Percentiles rank a stretch among this genome's conserved stretches.
phyloP scores from a whole-genome alignment of 2,888 invertebrate species.

The Dysmachus trigonus region DNA sequence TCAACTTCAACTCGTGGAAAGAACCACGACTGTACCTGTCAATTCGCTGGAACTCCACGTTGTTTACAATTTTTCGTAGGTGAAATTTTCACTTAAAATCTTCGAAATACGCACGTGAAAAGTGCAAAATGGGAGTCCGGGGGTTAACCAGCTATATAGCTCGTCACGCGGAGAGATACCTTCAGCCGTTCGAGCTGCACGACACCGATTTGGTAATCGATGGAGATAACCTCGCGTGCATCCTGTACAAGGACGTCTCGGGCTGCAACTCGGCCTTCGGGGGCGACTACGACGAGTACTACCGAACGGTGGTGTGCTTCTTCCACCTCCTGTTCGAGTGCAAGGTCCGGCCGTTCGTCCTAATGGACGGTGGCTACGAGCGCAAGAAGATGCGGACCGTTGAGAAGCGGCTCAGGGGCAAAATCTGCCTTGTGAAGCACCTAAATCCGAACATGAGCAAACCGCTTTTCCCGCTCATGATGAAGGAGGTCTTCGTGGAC shows the following conservation, averaged over 20 bases:
- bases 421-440: constrained; percentile 69
- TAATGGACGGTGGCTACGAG: constrained; percentile 85
- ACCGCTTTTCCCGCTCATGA: constrained; percentile 78
- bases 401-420: constrained; percentile 68
- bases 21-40: neutral
- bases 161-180: constrained; percentile 71
- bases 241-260: constrained; percentile 72
- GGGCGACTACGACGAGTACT: constrained; percentile 85
- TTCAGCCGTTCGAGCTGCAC: constrained; percentile 72
- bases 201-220: constrained; percentile 80
- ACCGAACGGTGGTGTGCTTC: constrained; percentile 72
- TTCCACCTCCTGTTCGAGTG: constrained; percentile 76
- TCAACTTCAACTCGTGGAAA: neutral
- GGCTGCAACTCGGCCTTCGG: constrained; percentile 79
- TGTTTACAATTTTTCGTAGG: neutral
- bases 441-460: constrained; percentile 69
- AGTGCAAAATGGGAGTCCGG: constrained; percentile 77
- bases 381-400: constrained; percentile 75
- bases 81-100: neutral
- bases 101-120: neutral
- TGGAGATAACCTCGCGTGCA: constrained; percentile 79
- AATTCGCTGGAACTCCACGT: neutral
- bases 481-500: constrained; percentile 79
- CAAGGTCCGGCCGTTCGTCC: constrained; percentile 75
- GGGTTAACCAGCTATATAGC: constrained; percentile 85